These are phyloP conservation scores for Nomada lathburiana DNA, from an alignment of 2,888 invertebrate genomes.

Conservation along the genomic window DNA sequence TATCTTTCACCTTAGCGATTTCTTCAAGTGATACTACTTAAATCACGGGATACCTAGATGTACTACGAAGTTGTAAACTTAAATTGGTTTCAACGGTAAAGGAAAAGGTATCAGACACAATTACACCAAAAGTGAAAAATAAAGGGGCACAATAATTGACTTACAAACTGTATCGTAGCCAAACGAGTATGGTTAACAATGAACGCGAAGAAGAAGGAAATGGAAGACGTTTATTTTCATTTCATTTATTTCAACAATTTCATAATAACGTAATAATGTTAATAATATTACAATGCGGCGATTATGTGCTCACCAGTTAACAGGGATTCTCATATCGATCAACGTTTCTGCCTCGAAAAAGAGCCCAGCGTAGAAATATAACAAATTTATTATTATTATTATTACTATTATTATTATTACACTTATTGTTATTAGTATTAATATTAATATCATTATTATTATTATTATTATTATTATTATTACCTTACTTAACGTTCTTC, in stretches of 20 bases:
- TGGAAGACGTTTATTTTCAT: conserved; percentile 81
- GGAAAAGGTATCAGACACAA: no score
- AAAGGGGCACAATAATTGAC: no score
- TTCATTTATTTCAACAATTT: conserved; percentile 85
- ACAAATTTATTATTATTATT: conserved; percentile 79
- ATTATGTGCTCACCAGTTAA: conserved; percentile 84
- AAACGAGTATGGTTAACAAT: conserved; percentile 1
- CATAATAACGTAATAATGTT: conserved; percentile 84
- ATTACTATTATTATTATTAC: conserved; percentile 62
- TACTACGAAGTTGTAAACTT: no score
- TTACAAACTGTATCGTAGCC: not conserved
- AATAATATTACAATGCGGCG: conserved; percentile 84
- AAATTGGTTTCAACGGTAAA: no score
- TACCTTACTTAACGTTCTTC: conserved; percentile 72
- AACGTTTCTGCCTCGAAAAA: conserved; percentile 83
- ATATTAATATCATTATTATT: conserved; percentile 76
- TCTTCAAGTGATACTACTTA: no score
- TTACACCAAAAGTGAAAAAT: no score
- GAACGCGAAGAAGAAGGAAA: conserved; percentile 69
- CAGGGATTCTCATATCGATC: conserved; percentile 84
- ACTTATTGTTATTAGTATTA: conserved; percentile 62
- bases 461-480: conserved; percentile 64
- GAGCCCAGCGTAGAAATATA: conserved; percentile 84
- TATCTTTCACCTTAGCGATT: no score
- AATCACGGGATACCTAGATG: no score